phyloP scores from a whole-genome alignment of 2,888 invertebrate species.

The Parnassius mnemosyne region DNA sequence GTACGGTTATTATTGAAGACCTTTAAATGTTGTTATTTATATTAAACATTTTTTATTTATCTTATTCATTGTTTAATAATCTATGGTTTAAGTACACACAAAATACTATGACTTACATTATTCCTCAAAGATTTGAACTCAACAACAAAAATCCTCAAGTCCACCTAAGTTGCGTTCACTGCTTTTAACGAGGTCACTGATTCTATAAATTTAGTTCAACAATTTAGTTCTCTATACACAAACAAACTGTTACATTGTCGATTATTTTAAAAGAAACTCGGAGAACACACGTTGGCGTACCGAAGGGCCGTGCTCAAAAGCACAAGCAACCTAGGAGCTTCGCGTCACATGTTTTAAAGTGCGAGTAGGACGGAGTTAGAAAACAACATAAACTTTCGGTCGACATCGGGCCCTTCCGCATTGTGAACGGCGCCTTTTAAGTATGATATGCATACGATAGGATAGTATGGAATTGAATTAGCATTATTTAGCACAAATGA shows the following conservation, averaged over 20 bases:
- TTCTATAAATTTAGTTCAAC: slow-evolving; percentile 35
- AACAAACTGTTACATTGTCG: slow-evolving; percentile 57
- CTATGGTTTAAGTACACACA: too few species aligned
- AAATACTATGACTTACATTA: slow-evolving; percentile 25
- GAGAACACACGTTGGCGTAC: slow-evolving; percentile 39
- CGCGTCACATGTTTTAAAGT: slow-evolving; percentile 60
- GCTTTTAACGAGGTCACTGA: slow-evolving; percentile 20
- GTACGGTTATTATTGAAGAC: too few species aligned
- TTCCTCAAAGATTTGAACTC: slow-evolving; percentile 16
- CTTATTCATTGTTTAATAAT: too few species aligned
- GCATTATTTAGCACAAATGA: too few species aligned
- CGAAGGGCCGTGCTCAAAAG: slow-evolving; percentile 40
- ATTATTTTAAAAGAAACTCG: slow-evolving; percentile 47
- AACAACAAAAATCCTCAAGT: slow-evolving; percentile 13
- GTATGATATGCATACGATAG: slow-evolving; percentile 40
- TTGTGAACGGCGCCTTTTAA: slow-evolving; percentile 44
- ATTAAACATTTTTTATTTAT: too few species aligned
- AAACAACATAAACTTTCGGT: slow-evolving; percentile 70
- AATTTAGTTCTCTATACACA: slow-evolving; percentile 46
- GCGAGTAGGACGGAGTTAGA: slow-evolving; percentile 59
- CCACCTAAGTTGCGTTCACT: slow-evolving; percentile 4
- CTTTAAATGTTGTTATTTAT: too few species aligned
- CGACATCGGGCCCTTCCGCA: slow-evolving; percentile 58
- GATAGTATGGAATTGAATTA: slow-evolving; percentile 39
- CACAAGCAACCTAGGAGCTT: slow-evolving; percentile 42